These are phyloP conservation scores for Onychomys leucogaster DNA, from an alignment of 2,797 vertebrate genomes.

Conservation along the genomic window DNA sequence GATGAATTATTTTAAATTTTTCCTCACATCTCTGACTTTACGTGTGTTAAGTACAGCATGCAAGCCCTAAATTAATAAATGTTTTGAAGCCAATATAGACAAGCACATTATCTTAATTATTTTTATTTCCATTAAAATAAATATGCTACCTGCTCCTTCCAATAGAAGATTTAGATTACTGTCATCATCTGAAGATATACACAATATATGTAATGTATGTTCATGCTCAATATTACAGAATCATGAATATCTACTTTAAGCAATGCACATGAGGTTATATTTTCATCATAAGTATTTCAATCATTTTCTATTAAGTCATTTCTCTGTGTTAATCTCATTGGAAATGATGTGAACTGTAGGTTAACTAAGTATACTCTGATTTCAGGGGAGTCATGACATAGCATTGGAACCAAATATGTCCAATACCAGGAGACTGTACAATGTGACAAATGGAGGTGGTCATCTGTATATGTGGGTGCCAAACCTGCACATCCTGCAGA, in stretches of 20 bases:
- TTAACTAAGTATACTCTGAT: not conserved
- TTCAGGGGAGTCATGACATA: not conserved
- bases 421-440: not conserved
- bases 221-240: not conserved
- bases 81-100: not conserved
- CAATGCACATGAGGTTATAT: not conserved
- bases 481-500: not conserved
- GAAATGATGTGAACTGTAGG: not conserved
- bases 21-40: not conserved
- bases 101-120: conserved; percentile 6
- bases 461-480: not conserved
- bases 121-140: not conserved
- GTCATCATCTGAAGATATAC: not conserved
- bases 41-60: not conserved
- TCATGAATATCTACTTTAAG: not conserved
- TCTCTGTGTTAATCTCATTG: not conserved
- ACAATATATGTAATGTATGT: not conserved
- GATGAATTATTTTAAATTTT: not conserved
- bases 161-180: not conserved
- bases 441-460: not conserved
- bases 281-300: not conserved
- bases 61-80: not conserved
- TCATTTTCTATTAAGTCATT: not conserved
- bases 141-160: no score
- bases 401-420: not conserved